Conservation (phyloP, 1,140 invertebrate genomes). For the Cherax destructor region DNA sequence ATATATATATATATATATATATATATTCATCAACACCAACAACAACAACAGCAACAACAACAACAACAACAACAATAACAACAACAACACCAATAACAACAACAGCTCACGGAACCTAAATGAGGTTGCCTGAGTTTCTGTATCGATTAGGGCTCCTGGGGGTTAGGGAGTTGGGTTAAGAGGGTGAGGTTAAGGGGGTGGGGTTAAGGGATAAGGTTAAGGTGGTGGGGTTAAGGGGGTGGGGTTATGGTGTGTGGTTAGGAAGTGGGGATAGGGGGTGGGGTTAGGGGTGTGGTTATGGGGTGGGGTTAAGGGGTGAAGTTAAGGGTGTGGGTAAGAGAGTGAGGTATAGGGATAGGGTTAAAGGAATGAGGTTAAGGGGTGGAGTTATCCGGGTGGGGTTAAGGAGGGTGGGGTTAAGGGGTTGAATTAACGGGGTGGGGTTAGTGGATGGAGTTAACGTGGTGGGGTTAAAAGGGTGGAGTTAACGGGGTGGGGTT, state of each 20-base stretch:
- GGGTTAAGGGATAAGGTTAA: background rate
- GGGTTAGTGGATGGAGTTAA: too few relatives aligned
- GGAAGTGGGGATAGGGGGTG: background rate
- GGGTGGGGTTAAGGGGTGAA: background rate
- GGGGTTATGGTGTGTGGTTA: too few relatives aligned
- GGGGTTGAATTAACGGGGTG: too few relatives aligned
- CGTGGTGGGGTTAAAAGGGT: too few relatives aligned
- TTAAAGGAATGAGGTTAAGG: background rate
- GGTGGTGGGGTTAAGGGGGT: background rate
- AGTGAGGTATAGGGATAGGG: too few relatives aligned
- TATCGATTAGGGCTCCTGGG: background rate
- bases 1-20: slow-evolving; percentile 8
- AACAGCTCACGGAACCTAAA: too few relatives aligned
- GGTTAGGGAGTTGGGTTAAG: background rate
- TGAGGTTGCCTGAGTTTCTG: background rate
- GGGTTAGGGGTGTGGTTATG: background rate
- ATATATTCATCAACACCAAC: background rate
- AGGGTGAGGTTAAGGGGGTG: background rate
- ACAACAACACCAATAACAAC: too few relatives aligned
- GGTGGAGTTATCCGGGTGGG: background rate
- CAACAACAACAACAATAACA: too few relatives aligned
- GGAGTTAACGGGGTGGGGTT: too few relatives aligned
- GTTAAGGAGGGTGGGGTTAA: background rate
- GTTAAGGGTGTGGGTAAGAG: background rate
- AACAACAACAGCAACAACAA: background rate